A percentile compares a stretch with the other conserved stretches of the same genome.
These are phyloP conservation scores for Synanthedon andrenaeformis DNA, from an alignment of 2,888 invertebrate genomes.

Conservation along the genomic window DNA sequence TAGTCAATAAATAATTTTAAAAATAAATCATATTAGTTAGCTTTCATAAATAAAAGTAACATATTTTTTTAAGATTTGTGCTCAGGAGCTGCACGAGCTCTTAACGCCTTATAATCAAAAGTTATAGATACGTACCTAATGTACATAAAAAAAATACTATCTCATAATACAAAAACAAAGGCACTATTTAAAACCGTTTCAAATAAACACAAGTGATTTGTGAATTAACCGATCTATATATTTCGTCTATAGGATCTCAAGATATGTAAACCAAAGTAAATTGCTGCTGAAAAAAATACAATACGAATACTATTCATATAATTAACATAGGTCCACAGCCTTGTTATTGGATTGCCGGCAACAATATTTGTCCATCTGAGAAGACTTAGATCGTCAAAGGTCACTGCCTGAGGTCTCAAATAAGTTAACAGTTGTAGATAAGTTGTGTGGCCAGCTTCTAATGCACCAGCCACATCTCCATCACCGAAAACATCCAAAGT, in stretches of 20 bases:
- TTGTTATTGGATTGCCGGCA: conserved; percentile 15
- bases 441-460: conserved; percentile 54
- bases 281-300: conserved; percentile 20
- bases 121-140: too few species aligned
- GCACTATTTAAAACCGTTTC: too few species aligned
- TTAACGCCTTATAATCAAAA: too few species aligned
- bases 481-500: conserved; percentile 54
- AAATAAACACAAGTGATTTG: too few species aligned
- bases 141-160: too few species aligned
- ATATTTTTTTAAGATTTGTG: too few species aligned
- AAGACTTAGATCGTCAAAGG: conserved; percentile 38
- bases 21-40: too few species aligned
- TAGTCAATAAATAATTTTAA: too few species aligned
- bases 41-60: too few species aligned
- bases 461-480: conserved; percentile 48
- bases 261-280: conserved; percentile 23
- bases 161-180: too few species aligned
- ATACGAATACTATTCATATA: conserved; percentile 23
- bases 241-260: conserved; percentile 15
- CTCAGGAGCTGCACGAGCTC: too few species aligned
- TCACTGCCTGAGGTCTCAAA: conserved; percentile 52
- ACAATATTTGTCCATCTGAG: conserved; percentile 27
- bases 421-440: conserved; percentile 42
- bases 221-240: too few species aligned
- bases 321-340: conserved; percentile 30